These are phyloP conservation scores for Phaethon lepturus DNA, from an alignment of 2,113 vertebrate species.

Conservation along the genomic window DNA sequence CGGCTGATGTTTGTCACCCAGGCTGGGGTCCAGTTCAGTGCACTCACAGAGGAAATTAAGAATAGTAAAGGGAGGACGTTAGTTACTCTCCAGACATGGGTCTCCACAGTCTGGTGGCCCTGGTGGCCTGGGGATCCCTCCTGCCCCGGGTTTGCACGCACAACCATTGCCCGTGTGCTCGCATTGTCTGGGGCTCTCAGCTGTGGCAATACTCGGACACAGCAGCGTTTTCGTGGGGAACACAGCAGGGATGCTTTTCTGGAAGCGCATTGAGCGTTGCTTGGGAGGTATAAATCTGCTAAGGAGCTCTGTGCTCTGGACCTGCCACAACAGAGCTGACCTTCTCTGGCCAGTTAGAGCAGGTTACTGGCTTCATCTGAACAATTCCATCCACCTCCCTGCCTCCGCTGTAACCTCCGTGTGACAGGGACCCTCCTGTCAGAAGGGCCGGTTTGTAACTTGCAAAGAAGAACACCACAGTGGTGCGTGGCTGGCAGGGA, in stretches of 20 bases:
- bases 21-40: background rate
- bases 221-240: background rate
- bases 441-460: background rate
- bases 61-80: background rate
- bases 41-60: background rate
- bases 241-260: background rate
- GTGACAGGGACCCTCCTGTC: background rate
- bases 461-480: background rate
- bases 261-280: background rate
- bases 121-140: background rate
- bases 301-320: background rate
- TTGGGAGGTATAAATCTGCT: background rate
- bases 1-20: background rate
- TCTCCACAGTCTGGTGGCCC: background rate
- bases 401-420: background rate
- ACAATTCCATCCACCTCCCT: background rate
- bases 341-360: background rate
- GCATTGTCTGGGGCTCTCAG: background rate
- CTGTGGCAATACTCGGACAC: accelerated
- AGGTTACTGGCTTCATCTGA: background rate
- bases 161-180: background rate
- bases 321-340: background rate
- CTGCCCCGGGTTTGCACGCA: background rate
- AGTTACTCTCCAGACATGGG: background rate
- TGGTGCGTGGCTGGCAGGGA: background rate